phyloP scores from a whole-genome alignment of 2,113 vertebrate species.

The Ranitomeya variabilis region DNA sequence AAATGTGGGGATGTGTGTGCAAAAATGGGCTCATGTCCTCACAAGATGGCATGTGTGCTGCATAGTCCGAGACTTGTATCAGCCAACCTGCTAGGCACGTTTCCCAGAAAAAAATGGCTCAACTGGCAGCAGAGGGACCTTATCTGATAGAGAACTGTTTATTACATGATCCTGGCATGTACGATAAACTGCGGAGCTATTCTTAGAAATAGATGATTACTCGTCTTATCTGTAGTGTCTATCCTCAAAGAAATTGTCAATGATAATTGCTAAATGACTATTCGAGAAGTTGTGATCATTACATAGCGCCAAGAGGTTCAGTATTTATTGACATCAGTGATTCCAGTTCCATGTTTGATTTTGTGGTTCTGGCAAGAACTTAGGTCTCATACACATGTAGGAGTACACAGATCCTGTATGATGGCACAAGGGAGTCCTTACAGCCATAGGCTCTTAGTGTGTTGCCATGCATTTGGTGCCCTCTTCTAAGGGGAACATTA shows the following conservation, averaged over 20 bases:
- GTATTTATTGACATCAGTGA: background rate
- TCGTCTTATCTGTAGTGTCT: background rate
- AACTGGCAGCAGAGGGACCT: background rate
- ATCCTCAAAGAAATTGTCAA: background rate
- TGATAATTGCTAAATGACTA: background rate
- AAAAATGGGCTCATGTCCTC: background rate
- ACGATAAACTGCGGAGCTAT: background rate
- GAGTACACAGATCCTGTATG: background rate
- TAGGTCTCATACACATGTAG: background rate
- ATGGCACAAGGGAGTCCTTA: too few species aligned
- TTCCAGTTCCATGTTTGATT: background rate
- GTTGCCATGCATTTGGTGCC: too few species aligned
- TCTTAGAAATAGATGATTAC: background rate
- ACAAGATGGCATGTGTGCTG: background rate
- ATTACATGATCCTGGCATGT: background rate
- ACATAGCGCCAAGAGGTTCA: background rate
- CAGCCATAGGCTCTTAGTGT: too few species aligned
- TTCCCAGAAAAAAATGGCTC: background rate
- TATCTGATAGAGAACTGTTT: conserved; percentile 5
- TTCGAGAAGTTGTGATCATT: background rate
- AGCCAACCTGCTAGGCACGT: conserved; percentile 6
- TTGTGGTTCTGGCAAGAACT: background rate
- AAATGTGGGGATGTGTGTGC: background rate
- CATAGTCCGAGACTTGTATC: background rate
- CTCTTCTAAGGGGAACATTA: too few species aligned